Evolutionary conservation across 2,888 invertebrate species (phyloP).

Genomic region (Scaptomyza caliginosa): DNA sequence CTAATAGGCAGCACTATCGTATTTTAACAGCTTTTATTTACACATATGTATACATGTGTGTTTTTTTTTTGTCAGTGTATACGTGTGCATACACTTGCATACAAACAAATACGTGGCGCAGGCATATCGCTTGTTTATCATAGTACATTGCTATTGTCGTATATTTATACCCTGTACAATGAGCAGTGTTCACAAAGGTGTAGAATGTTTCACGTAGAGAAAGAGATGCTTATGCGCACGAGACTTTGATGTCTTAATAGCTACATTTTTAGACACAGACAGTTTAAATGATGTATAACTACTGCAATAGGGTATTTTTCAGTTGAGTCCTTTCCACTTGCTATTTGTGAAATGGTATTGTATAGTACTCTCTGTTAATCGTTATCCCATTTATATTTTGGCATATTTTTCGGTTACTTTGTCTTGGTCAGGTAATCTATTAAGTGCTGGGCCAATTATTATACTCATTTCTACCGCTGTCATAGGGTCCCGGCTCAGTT

Average conservation of each 20-base stretch:
- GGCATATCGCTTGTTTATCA: slow-evolving; percentile 52
- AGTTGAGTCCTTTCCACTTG: neutral
- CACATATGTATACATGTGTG: slow-evolving; percentile 39
- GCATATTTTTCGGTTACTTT: neutral
- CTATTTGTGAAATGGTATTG: neutral
- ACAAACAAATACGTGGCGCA: slow-evolving; percentile 26
- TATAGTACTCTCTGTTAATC: slow-evolving; percentile 27
- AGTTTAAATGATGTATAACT: too few species aligned
- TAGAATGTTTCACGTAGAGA: too few species aligned
- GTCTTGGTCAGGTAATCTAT: slow-evolving; percentile 34
- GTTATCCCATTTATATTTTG: slow-evolving; percentile 19
- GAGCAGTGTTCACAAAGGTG: neutral
- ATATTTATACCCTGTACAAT: slow-evolving; percentile 15
- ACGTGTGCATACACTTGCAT: slow-evolving; percentile 9
- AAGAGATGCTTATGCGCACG: too few species aligned
- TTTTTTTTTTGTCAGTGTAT: neutral
- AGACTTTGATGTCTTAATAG: too few species aligned
- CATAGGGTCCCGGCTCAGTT: slow-evolving; percentile 16
- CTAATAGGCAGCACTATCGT: slow-evolving; percentile 79
- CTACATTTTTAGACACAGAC: too few species aligned
- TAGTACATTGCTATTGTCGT: slow-evolving; percentile 27
- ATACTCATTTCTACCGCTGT: neutral
- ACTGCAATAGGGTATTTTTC: neutral
- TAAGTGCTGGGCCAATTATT: slow-evolving; percentile 15
- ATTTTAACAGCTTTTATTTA: slow-evolving; percentile 80